phyloP scores from a whole-genome alignment of 1,140 invertebrate species.

The Drepana arcuata region DNA sequence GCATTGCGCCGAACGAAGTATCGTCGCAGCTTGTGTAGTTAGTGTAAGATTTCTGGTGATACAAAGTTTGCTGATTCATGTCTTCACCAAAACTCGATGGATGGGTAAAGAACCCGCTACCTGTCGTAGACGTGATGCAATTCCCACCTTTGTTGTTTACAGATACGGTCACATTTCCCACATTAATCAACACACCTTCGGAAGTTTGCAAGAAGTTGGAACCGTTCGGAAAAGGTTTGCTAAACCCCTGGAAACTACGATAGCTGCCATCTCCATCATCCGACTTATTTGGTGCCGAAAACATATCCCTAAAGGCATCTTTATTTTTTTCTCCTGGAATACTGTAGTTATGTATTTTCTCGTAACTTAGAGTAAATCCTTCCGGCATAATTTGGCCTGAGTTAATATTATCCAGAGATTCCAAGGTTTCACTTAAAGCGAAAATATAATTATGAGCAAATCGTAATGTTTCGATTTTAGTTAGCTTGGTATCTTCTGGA shows the following conservation, averaged over 20 bases:
- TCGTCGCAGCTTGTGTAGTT: neutral
- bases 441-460: constrained; percentile 98
- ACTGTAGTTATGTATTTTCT: constrained; percentile 69
- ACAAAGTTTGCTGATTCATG: constrained; percentile 33
- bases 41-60: constrained; percentile 19
- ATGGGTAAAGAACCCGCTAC: constrained; percentile 70
- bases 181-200: constrained; percentile 77
- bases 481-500: constrained; percentile 96
- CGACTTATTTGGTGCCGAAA: constrained; percentile 60
- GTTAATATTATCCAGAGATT: constrained; percentile 67
- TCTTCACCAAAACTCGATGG: constrained; percentile 49
- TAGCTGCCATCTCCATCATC: constrained; percentile 51
- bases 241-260: constrained; percentile 58
- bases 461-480: constrained; percentile 97
- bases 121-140: constrained; percentile 79
- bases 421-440: constrained; percentile 88
- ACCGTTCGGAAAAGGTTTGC: constrained; percentile 57
- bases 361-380: constrained; percentile 32
- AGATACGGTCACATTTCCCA: constrained; percentile 83
- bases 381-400: constrained; percentile 28
- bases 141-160: constrained; percentile 81
- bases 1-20: no score
- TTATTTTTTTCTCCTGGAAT: constrained; percentile 70
- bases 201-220: constrained; percentile 67
- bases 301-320: constrained; percentile 74